Evolutionary conservation across 37 sponge, comb jelly and placozoan species (phyloP).

Genomic region (Crambe crambe): DNA sequence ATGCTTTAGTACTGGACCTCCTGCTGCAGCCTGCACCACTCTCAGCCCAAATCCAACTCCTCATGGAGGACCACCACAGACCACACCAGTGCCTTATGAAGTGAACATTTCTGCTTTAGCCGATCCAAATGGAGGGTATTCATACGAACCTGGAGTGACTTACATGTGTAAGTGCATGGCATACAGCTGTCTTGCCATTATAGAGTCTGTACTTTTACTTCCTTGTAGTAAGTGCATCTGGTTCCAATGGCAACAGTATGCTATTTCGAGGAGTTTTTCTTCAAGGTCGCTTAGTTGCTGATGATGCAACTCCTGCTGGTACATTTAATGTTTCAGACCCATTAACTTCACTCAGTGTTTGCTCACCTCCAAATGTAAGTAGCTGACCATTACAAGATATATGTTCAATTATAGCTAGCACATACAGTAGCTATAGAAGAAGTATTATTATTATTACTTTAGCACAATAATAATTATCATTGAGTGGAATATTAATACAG

Average conservation of each 20-base stretch:
- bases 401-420: background rate
- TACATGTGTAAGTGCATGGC: background rate
- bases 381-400: background rate
- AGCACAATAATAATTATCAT: no score
- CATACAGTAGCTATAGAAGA: no score
- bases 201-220: background rate
- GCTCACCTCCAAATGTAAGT: background rate
- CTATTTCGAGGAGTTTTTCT: background rate
- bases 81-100: background rate
- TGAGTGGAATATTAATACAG: background rate
- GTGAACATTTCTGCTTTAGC: background rate
- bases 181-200: background rate
- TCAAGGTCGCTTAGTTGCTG: background rate
- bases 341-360: background rate
- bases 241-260: no score
- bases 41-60: background rate
- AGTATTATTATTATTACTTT: no score
- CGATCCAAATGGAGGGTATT: background rate
- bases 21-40: background rate
- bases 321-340: background rate
- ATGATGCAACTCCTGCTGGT: background rate
- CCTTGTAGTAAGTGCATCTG: no score
- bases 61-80: background rate
- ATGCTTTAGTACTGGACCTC: background rate
- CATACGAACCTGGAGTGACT: background rate